phyloP scores from a whole-genome alignment of 2,797 vertebrate species.

The Smutsia temminckii region DNA sequence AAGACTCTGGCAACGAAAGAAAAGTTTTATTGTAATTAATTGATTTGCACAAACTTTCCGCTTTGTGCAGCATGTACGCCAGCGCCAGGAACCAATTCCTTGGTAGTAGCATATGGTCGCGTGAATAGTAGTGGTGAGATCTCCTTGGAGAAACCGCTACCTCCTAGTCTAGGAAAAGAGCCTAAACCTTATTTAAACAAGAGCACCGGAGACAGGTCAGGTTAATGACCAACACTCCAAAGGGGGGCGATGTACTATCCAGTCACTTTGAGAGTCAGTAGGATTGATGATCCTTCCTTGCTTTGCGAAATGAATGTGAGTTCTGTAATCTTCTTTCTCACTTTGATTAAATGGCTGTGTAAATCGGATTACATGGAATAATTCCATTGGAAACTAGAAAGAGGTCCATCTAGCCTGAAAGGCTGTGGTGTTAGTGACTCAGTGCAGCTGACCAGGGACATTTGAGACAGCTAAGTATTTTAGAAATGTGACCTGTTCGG shows the following conservation, averaged over 20 bases:
- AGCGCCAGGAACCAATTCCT: background rate
- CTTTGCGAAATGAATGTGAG: slow-evolving; percentile 73
- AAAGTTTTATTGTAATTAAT: slow-evolving; percentile 38
- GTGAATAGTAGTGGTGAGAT: slow-evolving; percentile 15
- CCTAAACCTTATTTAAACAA: slow-evolving; percentile 71
- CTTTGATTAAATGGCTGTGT: slow-evolving; percentile 75
- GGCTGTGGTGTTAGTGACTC: slow-evolving; percentile 47
- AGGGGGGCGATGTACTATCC: slow-evolving; percentile 31
- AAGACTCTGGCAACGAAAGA: background rate
- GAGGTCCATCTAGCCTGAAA: slow-evolving; percentile 63
- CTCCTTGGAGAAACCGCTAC: background rate
- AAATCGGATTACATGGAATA: slow-evolving; percentile 80
- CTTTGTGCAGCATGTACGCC: background rate
- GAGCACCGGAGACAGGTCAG: slow-evolving; percentile 60
- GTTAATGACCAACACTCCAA: slow-evolving; percentile 76
- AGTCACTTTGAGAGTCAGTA: slow-evolving; percentile 61
- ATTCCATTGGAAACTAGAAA: slow-evolving; percentile 76
- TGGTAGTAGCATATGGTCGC: slow-evolving; percentile 33
- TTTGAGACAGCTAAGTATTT: slow-evolving; percentile 76
- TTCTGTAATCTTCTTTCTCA: slow-evolving; percentile 70
- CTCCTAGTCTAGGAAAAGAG: slow-evolving; percentile 40
- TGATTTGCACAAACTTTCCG: background rate
- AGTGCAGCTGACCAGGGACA: slow-evolving; percentile 65
- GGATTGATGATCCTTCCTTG: slow-evolving; percentile 67
- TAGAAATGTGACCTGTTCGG: slow-evolving; percentile 78